Evolutionary conservation across 2,888 invertebrate genomes (phyloP).

Genomic region (Leucoma salicis): DNA sequence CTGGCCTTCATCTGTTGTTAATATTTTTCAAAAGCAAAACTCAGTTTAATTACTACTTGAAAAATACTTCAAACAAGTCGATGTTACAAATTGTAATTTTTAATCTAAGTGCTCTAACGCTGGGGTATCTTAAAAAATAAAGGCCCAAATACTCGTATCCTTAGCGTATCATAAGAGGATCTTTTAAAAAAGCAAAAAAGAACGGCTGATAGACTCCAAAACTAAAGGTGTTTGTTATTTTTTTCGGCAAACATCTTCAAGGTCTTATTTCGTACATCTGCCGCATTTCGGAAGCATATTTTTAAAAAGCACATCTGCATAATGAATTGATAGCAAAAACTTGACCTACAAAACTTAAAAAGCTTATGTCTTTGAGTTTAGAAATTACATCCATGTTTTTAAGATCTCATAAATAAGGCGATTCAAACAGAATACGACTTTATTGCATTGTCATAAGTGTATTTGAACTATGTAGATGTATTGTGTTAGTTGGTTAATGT

Average conservation of each 20-base stretch:
- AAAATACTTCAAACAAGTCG: constrained; percentile 7
- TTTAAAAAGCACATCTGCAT: constrained; percentile 76
- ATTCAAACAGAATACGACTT: constrained; percentile 23
- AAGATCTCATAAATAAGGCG: neutral
- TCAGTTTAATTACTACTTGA: too few relatives aligned
- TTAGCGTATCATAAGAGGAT: constrained; percentile 30
- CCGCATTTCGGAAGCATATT: constrained; percentile 59
- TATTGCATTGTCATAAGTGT: constrained; percentile 26
- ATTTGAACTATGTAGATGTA: constrained; percentile 7
- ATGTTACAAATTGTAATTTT: constrained; percentile 12
- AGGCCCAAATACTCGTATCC: constrained; percentile 18
- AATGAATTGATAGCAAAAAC: constrained; percentile 77
- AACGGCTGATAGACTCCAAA: constrained; percentile 46
- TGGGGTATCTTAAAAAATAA: constrained; percentile 17
- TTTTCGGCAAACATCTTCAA: constrained; percentile 68
- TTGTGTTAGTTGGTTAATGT: constrained; percentile 31
- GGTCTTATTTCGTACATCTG: constrained; percentile 70
- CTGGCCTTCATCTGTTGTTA: too few relatives aligned
- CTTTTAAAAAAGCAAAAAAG: constrained; percentile 47
- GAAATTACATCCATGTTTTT: constrained; percentile 15
- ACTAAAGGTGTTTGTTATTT: constrained; percentile 69
- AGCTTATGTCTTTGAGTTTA: constrained; percentile 33
- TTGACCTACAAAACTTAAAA: constrained; percentile 75
- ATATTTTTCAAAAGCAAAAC: too few relatives aligned
- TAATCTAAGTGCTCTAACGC: constrained; percentile 25